Conservation (phyloP, 2,113 vertebrate genomes). For the Scytalopus superciliaris region DNA sequence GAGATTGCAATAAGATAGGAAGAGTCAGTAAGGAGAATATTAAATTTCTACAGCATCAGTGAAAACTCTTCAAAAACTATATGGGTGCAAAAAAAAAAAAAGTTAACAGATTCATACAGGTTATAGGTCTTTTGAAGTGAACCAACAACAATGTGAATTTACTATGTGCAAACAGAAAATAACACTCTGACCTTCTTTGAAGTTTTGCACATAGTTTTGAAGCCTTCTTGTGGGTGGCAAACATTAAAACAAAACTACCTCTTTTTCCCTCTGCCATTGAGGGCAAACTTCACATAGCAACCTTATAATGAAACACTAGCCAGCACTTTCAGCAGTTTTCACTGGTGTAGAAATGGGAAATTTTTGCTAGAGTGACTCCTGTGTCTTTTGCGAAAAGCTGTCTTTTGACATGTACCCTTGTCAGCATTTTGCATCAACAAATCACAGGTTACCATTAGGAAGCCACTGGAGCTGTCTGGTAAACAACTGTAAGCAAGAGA, state of each 20-base stretch:
- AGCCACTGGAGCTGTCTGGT: neutral
- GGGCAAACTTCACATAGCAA: neutral
- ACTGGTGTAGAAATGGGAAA: neutral
- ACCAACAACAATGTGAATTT: neutral
- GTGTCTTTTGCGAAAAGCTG: neutral
- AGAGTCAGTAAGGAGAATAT: neutral
- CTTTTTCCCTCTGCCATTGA: neutral
- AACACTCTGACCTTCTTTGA: neutral
- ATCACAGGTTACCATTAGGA: neutral
- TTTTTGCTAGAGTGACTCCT: neutral
- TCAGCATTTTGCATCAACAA: neutral
- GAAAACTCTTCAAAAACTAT: neutral
- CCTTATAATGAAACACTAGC: neutral
- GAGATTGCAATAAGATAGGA: neutral
- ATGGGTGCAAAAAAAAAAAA: neutral
- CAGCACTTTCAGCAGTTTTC: neutral
- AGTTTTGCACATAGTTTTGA: neutral
- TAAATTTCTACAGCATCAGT: neutral
- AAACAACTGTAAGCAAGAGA: neutral
- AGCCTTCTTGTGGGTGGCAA: neutral
- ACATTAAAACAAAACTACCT: neutral
- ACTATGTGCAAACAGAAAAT: neutral
- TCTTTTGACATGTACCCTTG: neutral
- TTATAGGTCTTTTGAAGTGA: neutral
- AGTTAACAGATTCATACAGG: accelerated